Evolutionary conservation across 2,888 invertebrate species (phyloP).

Genomic region (Acronicta leporina): DNA sequence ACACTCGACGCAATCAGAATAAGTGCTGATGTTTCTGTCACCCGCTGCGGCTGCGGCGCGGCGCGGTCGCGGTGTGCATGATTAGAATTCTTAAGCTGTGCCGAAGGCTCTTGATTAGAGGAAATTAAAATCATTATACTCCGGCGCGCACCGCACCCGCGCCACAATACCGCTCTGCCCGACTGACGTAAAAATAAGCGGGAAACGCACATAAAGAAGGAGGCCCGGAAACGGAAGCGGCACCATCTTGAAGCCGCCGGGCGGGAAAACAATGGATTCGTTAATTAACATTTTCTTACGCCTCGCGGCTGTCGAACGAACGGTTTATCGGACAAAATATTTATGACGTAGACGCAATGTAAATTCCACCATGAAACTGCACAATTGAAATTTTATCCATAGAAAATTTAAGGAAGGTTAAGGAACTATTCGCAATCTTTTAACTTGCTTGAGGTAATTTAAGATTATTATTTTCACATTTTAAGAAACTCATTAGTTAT

Average conservation of each 20-base stretch:
- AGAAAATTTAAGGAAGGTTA: slow-evolving; percentile 60
- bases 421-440: slow-evolving; percentile 33
- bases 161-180: slow-evolving; percentile 81
- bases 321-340: slow-evolving; percentile 89
- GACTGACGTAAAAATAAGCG: slow-evolving; percentile 85
- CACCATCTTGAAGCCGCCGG: slow-evolving; percentile 90
- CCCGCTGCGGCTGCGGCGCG: slow-evolving; percentile 68
- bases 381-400: slow-evolving; percentile 74
- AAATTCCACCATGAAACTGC: slow-evolving; percentile 84
- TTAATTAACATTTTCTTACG: slow-evolving; percentile 94
- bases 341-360: slow-evolving; percentile 85
- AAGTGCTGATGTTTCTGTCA: slow-evolving; percentile 89
- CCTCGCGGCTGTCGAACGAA: slow-evolving; percentile 89
- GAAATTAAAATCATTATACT: slow-evolving; percentile 89
- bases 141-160: slow-evolving; percentile 74
- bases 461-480: background rate
- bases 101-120: slow-evolving; percentile 89
- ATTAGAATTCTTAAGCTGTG: slow-evolving; percentile 89
- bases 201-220: slow-evolving; percentile 88
- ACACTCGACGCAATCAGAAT: slow-evolving; percentile 89
- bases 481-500: background rate
- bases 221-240: slow-evolving; percentile 88
- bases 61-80: slow-evolving; percentile 76
- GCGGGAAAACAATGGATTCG: slow-evolving; percentile 92
- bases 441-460: slow-evolving; percentile 15